Base-by-base conservation (phyloP, 2,888 invertebrate genomes). In the Leptinotarsa haldemani region DNA sequence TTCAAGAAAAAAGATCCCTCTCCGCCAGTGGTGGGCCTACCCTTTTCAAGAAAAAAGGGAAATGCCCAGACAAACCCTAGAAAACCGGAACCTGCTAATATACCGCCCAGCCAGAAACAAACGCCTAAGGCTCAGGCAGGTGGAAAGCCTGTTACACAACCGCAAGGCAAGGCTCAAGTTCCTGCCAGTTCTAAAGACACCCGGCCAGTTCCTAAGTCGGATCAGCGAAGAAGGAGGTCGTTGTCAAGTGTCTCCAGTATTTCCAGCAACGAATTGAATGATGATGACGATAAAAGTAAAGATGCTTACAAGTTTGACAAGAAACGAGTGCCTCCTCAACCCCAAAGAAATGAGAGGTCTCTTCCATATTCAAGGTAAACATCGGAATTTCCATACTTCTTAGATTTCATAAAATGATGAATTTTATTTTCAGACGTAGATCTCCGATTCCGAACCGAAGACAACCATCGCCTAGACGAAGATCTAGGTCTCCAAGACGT, bases 11-110 rank as follows among this genome's bases (percentile, higher is more conserved):
- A 81, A 25, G 90, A 90, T 74, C 90, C 90, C 0, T 91, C 91
- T 1, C 91, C 91, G 1, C 91, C 91, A 0, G 82, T 87, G 0
- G 91, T 91, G 1, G 88, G 89, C 1, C 89, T 89, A 25, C 90
- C 90, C 7, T 77, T 67, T 5, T 84, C 86, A 85, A 80, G 81
- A 77, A 46, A 56, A 13, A 70, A 66, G 46, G 74, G 74, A 9
- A 74, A 74, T 48, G 73, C 73, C 4, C 72, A 65, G 40, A 73
- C 71, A 20, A 71, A 74, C 25, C 74, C 74, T 0, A 73, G 69
- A 22, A 75, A 72, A 53, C 75, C 75, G 61, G 71, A 74, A 53
- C 70, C 75, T 1, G 74, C 76, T 9, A 68, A 77, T 30, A 30
- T 70, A 20, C 20, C 75, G 4, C 56, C 48, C 7, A 40, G 52